Evolutionary conservation across 2,888 invertebrate genomes (phyloP), one percentile per base, ranked within the genome.

Genomic region (Lepidochrysops patricia): DNA sequence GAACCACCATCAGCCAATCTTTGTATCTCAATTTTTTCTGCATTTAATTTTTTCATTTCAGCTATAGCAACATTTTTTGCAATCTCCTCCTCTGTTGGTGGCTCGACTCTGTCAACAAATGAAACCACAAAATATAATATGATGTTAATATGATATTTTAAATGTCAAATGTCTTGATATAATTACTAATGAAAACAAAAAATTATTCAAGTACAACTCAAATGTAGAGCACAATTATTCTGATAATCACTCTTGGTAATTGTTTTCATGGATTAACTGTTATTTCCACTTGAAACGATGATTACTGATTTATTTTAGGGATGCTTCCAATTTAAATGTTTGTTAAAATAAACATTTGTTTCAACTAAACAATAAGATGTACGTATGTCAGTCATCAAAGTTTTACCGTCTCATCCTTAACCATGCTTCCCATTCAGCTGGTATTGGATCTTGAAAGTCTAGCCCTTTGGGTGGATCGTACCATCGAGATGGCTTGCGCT

Each of bases 381-480:
- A 49, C 12, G 12, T 5, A n/a, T 37, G 3, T 48, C n/a, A 35
- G 48, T 9, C 25, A 32, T 54, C 25, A 37, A 35, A 34, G 15
- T 26, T 26, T 60, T 79, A 91, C 80, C 92, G 90, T 68, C 93
- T 82, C 66, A 91, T 90, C 66, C 97, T 88, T 54, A 97, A 81
- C 97, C 97, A 97, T 5, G 96, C 90, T 74, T 96, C 95, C 97
- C 97, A 97, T 81, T 97, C 97, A 0, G 95, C 91, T 0, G 97
- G 95, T 69, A 95, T 74, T 71, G 95, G 94, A 72, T 94, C 92
- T 65, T 93, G 91, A 69, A 94, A 94, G 62, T 93, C 91, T 48
- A 90, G 88, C 15, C 91, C 90, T 50, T 89, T 84, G 0, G 87
- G 79, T 0, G 96, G 95, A 64, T 92, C 92, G 80, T 95, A 96